phyloP scores from a whole-genome alignment of 2,797 vertebrate species.

The Hydrophis major region DNA sequence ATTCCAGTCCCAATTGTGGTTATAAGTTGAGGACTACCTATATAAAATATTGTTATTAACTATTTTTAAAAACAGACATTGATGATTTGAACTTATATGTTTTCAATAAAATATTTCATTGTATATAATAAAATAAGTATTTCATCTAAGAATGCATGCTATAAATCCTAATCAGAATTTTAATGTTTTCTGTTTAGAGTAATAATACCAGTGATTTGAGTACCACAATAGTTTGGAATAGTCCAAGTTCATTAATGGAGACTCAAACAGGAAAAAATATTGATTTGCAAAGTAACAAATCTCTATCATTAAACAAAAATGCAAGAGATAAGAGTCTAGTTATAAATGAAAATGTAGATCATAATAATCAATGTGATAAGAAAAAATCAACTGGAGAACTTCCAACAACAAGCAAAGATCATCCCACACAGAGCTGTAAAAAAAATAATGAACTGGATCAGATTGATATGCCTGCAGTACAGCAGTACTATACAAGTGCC shows the following conservation, averaged over 20 bases:
- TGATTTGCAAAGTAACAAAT: constrained; percentile 40
- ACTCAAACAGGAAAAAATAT: constrained; percentile 48
- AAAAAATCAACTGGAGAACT: constrained; percentile 32
- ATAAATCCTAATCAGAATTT: neutral
- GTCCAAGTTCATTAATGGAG: constrained; percentile 80
- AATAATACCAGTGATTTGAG: constrained; percentile 81
- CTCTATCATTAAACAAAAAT: neutral
- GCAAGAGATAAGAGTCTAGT: constrained; percentile 28
- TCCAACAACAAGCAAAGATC: constrained; percentile 30
- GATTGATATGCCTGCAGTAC: neutral
- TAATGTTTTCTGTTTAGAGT: constrained; percentile 67
- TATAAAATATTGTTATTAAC: neutral
- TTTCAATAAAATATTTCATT: neutral
- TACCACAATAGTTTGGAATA: constrained; percentile 88
- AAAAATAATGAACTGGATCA: constrained; percentile 33
- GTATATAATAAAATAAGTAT: neutral
- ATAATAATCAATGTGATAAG: constrained; percentile 35
- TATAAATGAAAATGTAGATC: constrained; percentile 25
- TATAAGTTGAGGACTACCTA: neutral
- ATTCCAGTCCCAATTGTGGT: neutral
- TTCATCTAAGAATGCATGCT: neutral
- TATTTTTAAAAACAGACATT: neutral
- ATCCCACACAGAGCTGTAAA: neutral
- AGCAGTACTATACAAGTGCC: constrained; percentile 26
- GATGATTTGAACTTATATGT: neutral